Conservation (phyloP, 2,113 vertebrate species). For the Penelope pileata region DNA sequence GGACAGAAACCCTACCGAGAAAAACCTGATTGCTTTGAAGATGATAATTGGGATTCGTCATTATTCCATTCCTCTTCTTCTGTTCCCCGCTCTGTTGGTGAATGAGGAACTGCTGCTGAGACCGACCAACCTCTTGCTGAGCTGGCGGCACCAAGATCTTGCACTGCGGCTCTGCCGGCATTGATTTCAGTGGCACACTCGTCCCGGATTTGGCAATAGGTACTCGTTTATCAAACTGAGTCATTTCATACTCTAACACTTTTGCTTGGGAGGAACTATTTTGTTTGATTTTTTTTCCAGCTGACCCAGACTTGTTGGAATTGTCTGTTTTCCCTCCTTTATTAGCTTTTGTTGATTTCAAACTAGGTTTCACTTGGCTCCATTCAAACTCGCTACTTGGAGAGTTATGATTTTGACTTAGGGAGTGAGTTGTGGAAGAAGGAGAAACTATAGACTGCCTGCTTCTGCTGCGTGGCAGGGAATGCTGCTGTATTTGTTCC, state of each 20-base stretch:
- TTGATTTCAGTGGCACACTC: slow-evolving; percentile 74
- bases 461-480: slow-evolving; percentile 92
- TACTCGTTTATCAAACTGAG: slow-evolving; percentile 91
- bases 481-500: slow-evolving; percentile 97
- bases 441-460: slow-evolving; percentile 96
- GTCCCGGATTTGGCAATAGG: slow-evolving; percentile 85
- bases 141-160: slow-evolving; percentile 85
- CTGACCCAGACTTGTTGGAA: slow-evolving; percentile 82
- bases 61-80: slow-evolving; percentile 95
- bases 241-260: slow-evolving; percentile 97
- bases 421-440: slow-evolving; percentile 90
- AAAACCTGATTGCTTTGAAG: slow-evolving; percentile 96
- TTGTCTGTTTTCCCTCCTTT: slow-evolving; percentile 85
- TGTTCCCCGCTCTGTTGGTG: slow-evolving; percentile 91
- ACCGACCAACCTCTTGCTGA: slow-evolving; percentile 83
- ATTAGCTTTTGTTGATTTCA: slow-evolving; percentile 87
- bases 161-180: slow-evolving; percentile 80
- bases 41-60: slow-evolving; percentile 98
- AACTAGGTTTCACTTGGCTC: slow-evolving; percentile 89
- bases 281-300: slow-evolving; percentile 89
- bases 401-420: slow-evolving; percentile 86
- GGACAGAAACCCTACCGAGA: slow-evolving; percentile 90
- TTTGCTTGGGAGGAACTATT: slow-evolving; percentile 83
- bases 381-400: slow-evolving; percentile 93
- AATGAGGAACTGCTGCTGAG: slow-evolving; percentile 88